Evolutionary conservation across 2,797 vertebrate species (phyloP).

Genomic region (Premnoplex brunnescens): DNA sequence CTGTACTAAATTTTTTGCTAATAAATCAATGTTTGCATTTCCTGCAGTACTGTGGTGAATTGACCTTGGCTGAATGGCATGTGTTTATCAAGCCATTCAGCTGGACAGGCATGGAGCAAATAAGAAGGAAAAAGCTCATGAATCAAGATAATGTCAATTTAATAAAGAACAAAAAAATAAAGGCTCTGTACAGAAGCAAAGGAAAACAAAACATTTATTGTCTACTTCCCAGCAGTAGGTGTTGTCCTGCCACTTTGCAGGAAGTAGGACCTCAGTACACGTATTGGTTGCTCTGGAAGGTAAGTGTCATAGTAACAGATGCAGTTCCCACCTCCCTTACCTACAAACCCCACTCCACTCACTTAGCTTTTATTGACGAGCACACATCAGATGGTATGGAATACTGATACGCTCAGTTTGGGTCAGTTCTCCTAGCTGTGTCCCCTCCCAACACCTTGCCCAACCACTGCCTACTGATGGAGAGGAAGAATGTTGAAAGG

Average conservation of each 20-base stretch:
- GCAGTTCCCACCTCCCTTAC: background rate
- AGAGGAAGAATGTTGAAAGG: background rate
- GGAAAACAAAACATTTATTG: background rate
- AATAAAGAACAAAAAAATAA: background rate
- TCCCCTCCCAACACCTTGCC: background rate
- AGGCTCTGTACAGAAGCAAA: fast-evolving
- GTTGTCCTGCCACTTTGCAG: background rate
- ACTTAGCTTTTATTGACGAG: background rate
- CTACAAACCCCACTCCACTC: fast-evolving
- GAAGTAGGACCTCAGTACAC: fast-evolving
- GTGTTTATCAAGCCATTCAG: background rate
- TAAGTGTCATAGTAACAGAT: background rate
- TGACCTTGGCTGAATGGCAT: background rate
- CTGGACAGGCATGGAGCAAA: background rate
- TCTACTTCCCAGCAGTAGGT: background rate
- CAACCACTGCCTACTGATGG: too few relatives aligned
- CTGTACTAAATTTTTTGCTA: background rate
- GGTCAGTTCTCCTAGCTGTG: background rate
- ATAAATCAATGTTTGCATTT: background rate
- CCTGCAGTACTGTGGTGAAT: background rate
- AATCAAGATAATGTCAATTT: background rate
- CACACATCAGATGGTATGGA: background rate
- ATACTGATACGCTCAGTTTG: background rate
- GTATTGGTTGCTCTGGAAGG: background rate
- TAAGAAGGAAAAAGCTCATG: background rate